Percentiles rank a stretch among this genome's conserved stretches.
These are phyloP conservation scores for Thelaira solivaga DNA, from an alignment of 2,888 invertebrate species.

Conservation along the genomic window DNA sequence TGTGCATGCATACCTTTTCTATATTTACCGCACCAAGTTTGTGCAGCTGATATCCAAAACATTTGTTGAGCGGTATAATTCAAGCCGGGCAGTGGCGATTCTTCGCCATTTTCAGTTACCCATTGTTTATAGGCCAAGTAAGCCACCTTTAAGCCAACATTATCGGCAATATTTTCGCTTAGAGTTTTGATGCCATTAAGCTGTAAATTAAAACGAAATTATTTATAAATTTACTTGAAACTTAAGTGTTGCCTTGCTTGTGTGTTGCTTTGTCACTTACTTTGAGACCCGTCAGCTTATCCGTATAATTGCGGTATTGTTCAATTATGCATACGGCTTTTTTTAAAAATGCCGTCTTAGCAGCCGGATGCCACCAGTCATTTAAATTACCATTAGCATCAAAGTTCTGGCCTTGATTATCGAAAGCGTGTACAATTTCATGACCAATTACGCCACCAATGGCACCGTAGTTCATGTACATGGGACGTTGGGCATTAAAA, in stretches of 20 bases:
- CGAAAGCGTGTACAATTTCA: constrained; percentile 94
- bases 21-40: constrained; percentile 92
- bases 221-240: not conserved
- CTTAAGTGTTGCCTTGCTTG: too few species aligned
- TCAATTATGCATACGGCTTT: constrained; percentile 93
- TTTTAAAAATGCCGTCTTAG: constrained; percentile 88
- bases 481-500: constrained; percentile 91
- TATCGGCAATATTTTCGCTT: constrained; percentile 96
- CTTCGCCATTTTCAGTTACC: constrained; percentile 82
- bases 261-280: constrained; percentile 62
- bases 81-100: constrained; percentile 84
- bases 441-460: constrained; percentile 95
- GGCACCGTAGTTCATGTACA: constrained; percentile 94
- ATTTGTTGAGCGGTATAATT: constrained; percentile 83
- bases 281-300: constrained; percentile 83
- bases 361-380: constrained; percentile 94
- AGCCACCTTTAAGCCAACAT: constrained; percentile 94
- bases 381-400: constrained; percentile 93
- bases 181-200: constrained; percentile 93
- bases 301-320: constrained; percentile 94
- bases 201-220: constrained; percentile 77
- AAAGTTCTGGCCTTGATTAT: constrained; percentile 93
- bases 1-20: constrained; percentile 79
- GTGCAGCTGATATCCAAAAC: constrained; percentile 91
- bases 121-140: constrained; percentile 89